Evolutionary conservation across 2,888 invertebrate genomes (phyloP), one percentile per base, ranked within the genome.

Genomic region (Agrochola lota): DNA sequence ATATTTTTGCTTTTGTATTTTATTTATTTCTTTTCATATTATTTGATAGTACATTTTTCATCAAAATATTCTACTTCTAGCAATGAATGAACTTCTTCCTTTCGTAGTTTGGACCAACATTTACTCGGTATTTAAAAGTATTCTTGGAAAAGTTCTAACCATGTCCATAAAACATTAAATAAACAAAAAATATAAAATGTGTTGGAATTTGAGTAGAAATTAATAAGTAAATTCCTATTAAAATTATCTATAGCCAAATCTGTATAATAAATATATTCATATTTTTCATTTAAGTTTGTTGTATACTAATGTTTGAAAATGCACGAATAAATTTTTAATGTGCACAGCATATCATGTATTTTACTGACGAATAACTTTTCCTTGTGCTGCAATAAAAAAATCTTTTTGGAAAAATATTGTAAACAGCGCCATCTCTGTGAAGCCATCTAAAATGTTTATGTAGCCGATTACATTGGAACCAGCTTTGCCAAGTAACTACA

Each of bases 391-490:
- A 30, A 30, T 30, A 30, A 30, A 30, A 30, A 1, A 30, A 30
- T 30, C 2, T 30, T 30, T 30, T 30, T 30, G n/a, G n/a, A n/a
- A n/a, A 4, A 40, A 35, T 7, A 12, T 49, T 49, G 15, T 0
- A 11, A 23, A 77, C 78, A 85, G 73, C 87, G 90, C 89, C 90
- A 88, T 87, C 89, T 89, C 67, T 75, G 52, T 30, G 1, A 43
- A 26, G 1, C 7, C 3, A 0, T 2, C 11, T 12, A 40, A 35
- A 30, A 46, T 35, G 12, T 43, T 59, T 30, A 40, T 64, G 20
- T 5, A 8, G 26, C 43, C 3, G 23, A 57, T 59, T 3, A 5
- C 12, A 35, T 23, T 40, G 11, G 2, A 49, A 9, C n/a, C 23
- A 20, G 26, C 11, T 70, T 23, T 62, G 20, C 74, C 12, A 70